These are phyloP conservation scores for Peromyscus maniculatus DNA, from an alignment of 2,113 vertebrate genomes.

Conservation along the genomic window DNA sequence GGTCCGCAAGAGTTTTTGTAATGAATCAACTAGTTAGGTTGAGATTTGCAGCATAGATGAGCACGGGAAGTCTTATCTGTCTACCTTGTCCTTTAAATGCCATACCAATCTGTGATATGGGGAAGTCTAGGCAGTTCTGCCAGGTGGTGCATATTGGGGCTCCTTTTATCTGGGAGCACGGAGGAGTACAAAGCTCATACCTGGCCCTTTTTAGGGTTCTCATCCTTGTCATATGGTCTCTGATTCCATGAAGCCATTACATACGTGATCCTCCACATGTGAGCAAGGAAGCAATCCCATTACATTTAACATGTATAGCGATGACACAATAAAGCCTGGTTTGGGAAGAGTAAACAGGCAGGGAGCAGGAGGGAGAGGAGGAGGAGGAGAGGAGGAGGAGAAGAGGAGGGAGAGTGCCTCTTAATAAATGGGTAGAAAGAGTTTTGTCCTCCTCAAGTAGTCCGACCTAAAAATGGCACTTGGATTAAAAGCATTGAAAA, in stretches of 20 bases:
- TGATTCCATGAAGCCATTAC: neutral
- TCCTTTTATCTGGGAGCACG: neutral
- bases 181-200: neutral
- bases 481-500: neutral
- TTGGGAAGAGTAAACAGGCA: neutral
- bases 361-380: neutral
- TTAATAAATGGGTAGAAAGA: neutral
- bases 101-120: neutral
- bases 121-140: neutral
- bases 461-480: neutral
- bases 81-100: neutral
- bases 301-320: neutral
- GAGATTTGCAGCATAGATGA: neutral
- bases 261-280: neutral
- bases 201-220: neutral
- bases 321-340: neutral
- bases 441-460: neutral
- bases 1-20: neutral
- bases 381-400: neutral
- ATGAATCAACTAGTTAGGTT: neutral
- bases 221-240: neutral
- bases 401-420: neutral
- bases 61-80: neutral
- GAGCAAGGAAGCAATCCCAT: neutral
- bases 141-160: neutral